Base-by-base conservation (phyloP, 2,113 vertebrate species). In the Micronycteris hirsuta region DNA sequence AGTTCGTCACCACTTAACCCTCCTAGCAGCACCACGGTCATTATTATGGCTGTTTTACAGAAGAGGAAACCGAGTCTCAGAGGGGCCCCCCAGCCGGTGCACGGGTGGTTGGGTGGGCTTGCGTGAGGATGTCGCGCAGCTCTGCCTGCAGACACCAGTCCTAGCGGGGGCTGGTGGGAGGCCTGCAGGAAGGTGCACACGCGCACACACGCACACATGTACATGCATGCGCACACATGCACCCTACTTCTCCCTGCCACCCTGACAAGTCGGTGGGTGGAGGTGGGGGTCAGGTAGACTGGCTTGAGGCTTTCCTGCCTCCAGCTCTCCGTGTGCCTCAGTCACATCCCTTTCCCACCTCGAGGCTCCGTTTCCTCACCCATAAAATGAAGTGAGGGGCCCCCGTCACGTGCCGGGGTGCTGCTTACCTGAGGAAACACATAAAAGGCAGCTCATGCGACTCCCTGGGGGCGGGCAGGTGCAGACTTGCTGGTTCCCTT, bases 11-110 rank as follows among this genome's bases (percentile, higher is more conserved):
- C 80, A 70, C 73, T 78, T 71, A 89, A 78, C 65, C 80, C 71
- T 63, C 86, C 76, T 31, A 89, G 94, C 89, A 89, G 76, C 84
- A 73, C 3, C 2, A 19, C 4, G 28, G 70, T 89, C 58, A 80
- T 38, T 56, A 28, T 84, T 58, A 76, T 38, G 84, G 56, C 58
- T 90, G 93, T 56, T 91, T 95, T 68, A 63, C 70, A 93, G 54
- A 68, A 94, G 74, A 94, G 89, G 93, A 92, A 68, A 86, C 63
- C 33, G 74, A 74, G 76, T 65, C 76, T 89, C 87, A 36, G 33
- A 77, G 33, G 33, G 63, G 13, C 83, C 56, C 52, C 43, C 24
- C 68, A 74, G 49, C 31, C 24, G 58, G n/a, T n/a, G n/a, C n/a
- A n/a, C n/a, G n/a, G n/a, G n/a, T n/a, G n/a, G n/a, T n/a, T n/a